Percentiles rank a stretch among this genome's conserved stretches.
Conservation (phyloP, 2,797 vertebrate genomes). For the Microctenopoma steveboyesi region DNA sequence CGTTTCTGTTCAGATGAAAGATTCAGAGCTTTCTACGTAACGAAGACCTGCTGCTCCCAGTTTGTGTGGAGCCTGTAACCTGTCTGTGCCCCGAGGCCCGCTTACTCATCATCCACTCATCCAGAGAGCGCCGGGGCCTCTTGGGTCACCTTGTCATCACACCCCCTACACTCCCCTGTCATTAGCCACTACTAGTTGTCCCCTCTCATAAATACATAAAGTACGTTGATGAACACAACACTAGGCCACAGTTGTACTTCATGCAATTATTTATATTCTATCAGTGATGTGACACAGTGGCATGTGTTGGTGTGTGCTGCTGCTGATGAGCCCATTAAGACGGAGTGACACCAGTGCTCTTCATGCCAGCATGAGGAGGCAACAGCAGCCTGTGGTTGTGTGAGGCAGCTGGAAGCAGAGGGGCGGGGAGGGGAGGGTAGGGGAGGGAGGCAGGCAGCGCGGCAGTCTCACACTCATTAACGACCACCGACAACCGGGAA, state of each 20-base stretch:
- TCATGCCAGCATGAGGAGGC: conserved; percentile 45
- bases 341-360: conserved; percentile 46
- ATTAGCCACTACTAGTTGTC: neutral
- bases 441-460: conserved; percentile 20
- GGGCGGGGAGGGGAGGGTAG: conserved; percentile 67
- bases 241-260: neutral
- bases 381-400: conserved; percentile 37
- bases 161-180: neutral
- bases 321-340: conserved; percentile 11
- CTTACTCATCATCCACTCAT: too few species aligned
- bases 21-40: neutral
- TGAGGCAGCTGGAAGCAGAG: conserved; percentile 48
- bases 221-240: neutral
- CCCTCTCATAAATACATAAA: neutral
- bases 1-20: too few species aligned
- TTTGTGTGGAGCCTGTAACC: too few species aligned
- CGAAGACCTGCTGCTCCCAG: neutral
- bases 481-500: conserved; percentile 71
- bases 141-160: neutral
- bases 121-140: neutral
- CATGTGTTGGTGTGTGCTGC: neutral
- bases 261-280: neutral
- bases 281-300: too few species aligned
- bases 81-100: too few species aligned
- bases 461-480: conserved; percentile 67